Base-by-base conservation (phyloP, 2,888 invertebrate genomes). In the Coelopa pilipes region DNA sequence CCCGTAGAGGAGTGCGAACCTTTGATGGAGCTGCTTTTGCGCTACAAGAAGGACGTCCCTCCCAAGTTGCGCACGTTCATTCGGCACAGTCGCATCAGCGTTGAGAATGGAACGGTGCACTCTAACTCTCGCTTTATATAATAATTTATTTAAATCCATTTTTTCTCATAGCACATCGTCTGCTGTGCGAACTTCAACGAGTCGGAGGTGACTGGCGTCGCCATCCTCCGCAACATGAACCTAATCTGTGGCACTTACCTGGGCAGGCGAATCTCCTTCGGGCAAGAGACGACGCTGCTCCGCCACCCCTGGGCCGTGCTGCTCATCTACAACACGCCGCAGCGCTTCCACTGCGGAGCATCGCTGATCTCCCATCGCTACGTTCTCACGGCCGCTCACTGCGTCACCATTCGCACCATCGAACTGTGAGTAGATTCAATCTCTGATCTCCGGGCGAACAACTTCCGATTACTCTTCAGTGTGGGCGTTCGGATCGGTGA, bases 321-420 rank as follows among this genome's bases (percentile, higher is more conserved):
- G 19, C 57, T 57, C 19, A 57, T 57, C 57, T 57, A 19, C 57
- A 57, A 57, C 57, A 19, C 57, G 10, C 1, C 1, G 57, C 17
- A 57, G 4, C 57, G 21, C 10, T 57, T 57, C 15, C 11, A 57
- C 11, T 57, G 57, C 21, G 57, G 57, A 11, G 57, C 19, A 9
- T 19, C 57, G 11, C 57, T 57, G 57, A 21, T 57, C 19, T 19
- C 57, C 17, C 57, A 57, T 57, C 57, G 57, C 57, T 57, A 57
- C 21, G 57, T 57, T 57, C 19, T 57, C 19, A 57, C 57, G 3
- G 57, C 57, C 17, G 57, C 57, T 17, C 57, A 57, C 21, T 57
- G 57, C 21, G 57, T 57, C 19, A 19, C 1, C 11, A 19, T 11
- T 1, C 11, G 17, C 21, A 11, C 2, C 19, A 19, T 17, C 19